Conservation (phyloP, 1,140 invertebrate genomes). For the Drosophila pseudoobscura region DNA sequence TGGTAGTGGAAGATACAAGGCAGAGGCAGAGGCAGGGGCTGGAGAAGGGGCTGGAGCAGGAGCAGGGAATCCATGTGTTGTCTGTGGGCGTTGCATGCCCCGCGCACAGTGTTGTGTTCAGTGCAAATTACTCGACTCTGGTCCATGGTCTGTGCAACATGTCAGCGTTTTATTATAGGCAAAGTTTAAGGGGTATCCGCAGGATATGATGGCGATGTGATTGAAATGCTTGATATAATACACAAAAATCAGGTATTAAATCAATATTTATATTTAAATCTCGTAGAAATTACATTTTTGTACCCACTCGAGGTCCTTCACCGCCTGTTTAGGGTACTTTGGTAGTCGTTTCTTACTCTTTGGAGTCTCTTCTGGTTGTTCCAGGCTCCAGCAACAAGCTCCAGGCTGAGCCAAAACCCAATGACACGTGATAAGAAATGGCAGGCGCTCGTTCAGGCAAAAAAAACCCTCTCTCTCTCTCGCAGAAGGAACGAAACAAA, state of each 20-base stretch:
- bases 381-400: neutral
- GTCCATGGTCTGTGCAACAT: constrained; percentile 59
- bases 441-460: constrained; percentile 29
- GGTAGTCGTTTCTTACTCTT: neutral
- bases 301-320: too few relatives aligned
- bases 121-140: constrained; percentile 68
- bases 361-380: too few relatives aligned
- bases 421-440: constrained; percentile 80
- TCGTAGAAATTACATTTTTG: too few relatives aligned
- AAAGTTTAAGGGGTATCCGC: constrained; percentile 2
- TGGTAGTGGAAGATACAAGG: constrained; percentile 16
- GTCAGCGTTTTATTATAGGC: constrained; percentile 66
- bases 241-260: too few relatives aligned
- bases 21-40: constrained; percentile 5
- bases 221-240: too few relatives aligned
- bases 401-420: constrained; percentile 21
- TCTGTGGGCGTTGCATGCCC: constrained; percentile 34
- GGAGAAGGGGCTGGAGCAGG: constrained; percentile 2
- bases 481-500: neutral
- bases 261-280: too few relatives aligned
- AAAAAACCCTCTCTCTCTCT: neutral
- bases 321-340: neutral
- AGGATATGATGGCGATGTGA: neutral
- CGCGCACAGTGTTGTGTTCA: constrained; percentile 29
- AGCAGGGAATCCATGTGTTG: constrained; percentile 3